These are phyloP conservation scores for Drosophila albomicans DNA, from an alignment of 1,140 invertebrate species.

Conservation along the genomic window DNA sequence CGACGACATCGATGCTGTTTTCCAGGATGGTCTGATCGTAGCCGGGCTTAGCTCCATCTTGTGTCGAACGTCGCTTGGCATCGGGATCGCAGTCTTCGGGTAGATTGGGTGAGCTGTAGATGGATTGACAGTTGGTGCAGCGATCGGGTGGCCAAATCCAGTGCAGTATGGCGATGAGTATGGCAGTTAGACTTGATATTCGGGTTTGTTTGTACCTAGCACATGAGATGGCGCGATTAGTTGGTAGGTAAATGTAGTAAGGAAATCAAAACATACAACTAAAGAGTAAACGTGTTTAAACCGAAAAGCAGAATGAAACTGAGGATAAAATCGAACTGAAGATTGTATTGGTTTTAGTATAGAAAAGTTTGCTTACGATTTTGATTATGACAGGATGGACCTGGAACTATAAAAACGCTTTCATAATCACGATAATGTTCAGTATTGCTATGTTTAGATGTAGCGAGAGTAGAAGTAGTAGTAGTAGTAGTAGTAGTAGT, in stretches of 20 bases:
- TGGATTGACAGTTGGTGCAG: slow-evolving; percentile 86
- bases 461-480: slow-evolving; percentile 24
- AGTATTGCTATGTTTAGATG: slow-evolving; percentile 84
- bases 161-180: slow-evolving; percentile 87
- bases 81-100: slow-evolving; percentile 60
- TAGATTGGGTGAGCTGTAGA: slow-evolving; percentile 78
- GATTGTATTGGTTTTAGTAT: slow-evolving; percentile 28
- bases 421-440: slow-evolving; percentile 89
- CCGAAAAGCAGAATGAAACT: slow-evolving; percentile 12
- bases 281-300: slow-evolving; percentile 11
- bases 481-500: slow-evolving; percentile 3
- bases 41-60: slow-evolving; percentile 46
- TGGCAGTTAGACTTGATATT: slow-evolving; percentile 94
- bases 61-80: slow-evolving; percentile 11
- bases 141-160: slow-evolving; percentile 90
- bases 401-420: slow-evolving; percentile 91
- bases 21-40: slow-evolving; percentile 55
- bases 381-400: slow-evolving; percentile 86
- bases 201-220: slow-evolving; percentile 95
- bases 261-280: not conserved
- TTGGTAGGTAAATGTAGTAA: not conserved
- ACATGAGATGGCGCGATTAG: slow-evolving; percentile 47
- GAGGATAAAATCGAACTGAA: slow-evolving; percentile 14
- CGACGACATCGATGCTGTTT: slow-evolving; percentile 68
- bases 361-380: slow-evolving; percentile 81